Evolutionary conservation across 37 sponge, comb jelly and placozoan genomes (phyloP).

Genomic region (Theonella swinhoei): DNA sequence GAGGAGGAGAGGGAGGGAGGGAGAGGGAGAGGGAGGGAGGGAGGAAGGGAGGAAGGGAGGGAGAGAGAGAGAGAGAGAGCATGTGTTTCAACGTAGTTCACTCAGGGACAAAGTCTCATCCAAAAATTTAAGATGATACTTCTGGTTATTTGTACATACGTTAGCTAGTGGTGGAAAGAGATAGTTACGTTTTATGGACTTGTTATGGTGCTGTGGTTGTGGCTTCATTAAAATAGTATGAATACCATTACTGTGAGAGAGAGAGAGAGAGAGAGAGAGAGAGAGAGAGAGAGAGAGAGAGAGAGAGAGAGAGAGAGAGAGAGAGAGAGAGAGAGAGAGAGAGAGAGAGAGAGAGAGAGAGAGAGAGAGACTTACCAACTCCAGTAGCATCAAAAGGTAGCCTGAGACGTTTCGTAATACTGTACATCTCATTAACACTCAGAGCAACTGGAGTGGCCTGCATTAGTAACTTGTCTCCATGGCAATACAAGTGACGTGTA

Average conservation of each 20-base stretch:
- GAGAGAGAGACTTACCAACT: slow-evolving; percentile 7
- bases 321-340: slow-evolving; percentile 15
- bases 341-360: slow-evolving; percentile 15
- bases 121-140: no score
- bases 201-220: no score
- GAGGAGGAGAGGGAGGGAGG: background rate
- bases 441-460: slow-evolving; percentile 56
- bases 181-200: no score
- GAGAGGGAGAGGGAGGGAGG: no score
- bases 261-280: slow-evolving; percentile 15
- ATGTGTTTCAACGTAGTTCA: background rate
- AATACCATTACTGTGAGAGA: no score
- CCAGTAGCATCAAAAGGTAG: slow-evolving; percentile 57
- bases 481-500: slow-evolving; percentile 50
- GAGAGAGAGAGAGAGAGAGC: no score
- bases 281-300: slow-evolving; percentile 15
- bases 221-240: no score
- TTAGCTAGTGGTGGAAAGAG: no score
- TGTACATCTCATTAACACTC: slow-evolving; percentile 78
- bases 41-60: no score
- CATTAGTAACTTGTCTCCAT: slow-evolving; percentile 70
- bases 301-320: slow-evolving; percentile 15
- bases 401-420: slow-evolving; percentile 75
- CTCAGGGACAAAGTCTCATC: no score
- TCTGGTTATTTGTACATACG: no score